A percentile compares a stretch with the other conserved stretches of the same genome.
These are phyloP conservation scores for Percopsis omiscomaycus DNA, from an alignment of 2,797 vertebrate genomes.

Conservation along the genomic window DNA sequence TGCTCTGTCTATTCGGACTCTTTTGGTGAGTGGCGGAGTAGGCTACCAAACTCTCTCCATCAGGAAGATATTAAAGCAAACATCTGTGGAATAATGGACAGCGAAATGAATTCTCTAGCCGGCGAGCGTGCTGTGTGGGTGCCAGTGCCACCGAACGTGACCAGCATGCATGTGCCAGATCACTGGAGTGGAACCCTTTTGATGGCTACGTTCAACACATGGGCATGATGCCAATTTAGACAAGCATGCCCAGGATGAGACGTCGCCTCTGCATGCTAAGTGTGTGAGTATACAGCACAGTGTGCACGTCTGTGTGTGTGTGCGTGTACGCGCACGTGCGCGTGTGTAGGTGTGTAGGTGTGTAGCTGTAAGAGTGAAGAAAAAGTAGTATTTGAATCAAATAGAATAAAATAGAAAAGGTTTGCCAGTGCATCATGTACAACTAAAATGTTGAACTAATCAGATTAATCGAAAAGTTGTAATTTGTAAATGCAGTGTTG, in stretches of 20 bases:
- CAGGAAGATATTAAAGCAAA: constrained; percentile 76
- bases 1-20: constrained; percentile 47
- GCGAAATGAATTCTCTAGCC: constrained; percentile 72
- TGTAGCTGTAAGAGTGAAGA: constrained; percentile 6
- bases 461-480: constrained; percentile 1
- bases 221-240: constrained; percentile 79
- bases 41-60: constrained; percentile 60
- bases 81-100: constrained; percentile 76
- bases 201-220: constrained; percentile 76
- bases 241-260: constrained; percentile 65
- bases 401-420: neutral
- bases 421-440: neutral
- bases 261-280: constrained; percentile 49
- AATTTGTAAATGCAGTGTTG: neutral
- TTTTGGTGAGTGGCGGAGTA: constrained; percentile 56
- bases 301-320: constrained; percentile 25
- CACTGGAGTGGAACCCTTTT: constrained; percentile 70
- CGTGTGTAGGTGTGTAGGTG: constrained; percentile 7
- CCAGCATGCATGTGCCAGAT: constrained; percentile 70
- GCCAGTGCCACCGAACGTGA: constrained; percentile 74
- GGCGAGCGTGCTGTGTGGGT: constrained; percentile 58
- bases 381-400: neutral
- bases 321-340: constrained; percentile 10
- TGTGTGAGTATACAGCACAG: constrained; percentile 25
- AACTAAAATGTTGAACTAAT: no score